Conservation (phyloP, 2,797 vertebrate genomes). For the Tamandua tetradactyla region DNA sequence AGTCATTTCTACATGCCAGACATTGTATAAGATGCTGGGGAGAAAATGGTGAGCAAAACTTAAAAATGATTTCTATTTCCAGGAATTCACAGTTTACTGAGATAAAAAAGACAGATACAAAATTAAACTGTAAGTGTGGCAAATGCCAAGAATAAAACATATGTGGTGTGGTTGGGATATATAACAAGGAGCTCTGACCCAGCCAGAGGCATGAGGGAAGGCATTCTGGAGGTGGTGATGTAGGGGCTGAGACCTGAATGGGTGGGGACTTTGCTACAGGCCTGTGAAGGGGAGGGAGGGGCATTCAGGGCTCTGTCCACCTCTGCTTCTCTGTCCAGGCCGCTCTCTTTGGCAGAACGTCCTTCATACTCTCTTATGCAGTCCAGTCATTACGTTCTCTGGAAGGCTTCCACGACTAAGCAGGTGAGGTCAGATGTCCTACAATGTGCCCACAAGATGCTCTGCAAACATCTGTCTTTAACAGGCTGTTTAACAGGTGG, state of each 20-base stretch:
- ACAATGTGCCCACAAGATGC: background rate
- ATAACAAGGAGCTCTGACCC: too few relatives aligned
- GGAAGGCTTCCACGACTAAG: background rate
- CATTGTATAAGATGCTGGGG: background rate
- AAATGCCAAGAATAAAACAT: background rate
- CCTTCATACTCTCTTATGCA: background rate
- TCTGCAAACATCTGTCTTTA: background rate
- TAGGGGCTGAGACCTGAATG: background rate
- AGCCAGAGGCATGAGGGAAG: background rate
- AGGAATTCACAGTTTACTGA: background rate
- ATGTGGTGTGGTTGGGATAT: background rate
- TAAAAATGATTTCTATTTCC: background rate
- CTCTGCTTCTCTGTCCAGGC: background rate
- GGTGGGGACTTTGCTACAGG: background rate
- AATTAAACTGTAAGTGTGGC: background rate
- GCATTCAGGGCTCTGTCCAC: background rate
- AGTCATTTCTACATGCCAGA: background rate
- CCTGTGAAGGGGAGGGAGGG: rapidly evolving
- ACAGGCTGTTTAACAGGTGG: background rate
- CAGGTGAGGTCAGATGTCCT: background rate
- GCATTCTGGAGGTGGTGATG: rapidly evolving
- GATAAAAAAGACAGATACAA: background rate
- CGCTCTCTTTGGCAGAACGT: too few relatives aligned
- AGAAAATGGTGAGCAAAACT: background rate
- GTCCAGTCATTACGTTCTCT: background rate